Conservation (phyloP, 1,140 invertebrate species). For the Scylla paramamosain region DNA sequence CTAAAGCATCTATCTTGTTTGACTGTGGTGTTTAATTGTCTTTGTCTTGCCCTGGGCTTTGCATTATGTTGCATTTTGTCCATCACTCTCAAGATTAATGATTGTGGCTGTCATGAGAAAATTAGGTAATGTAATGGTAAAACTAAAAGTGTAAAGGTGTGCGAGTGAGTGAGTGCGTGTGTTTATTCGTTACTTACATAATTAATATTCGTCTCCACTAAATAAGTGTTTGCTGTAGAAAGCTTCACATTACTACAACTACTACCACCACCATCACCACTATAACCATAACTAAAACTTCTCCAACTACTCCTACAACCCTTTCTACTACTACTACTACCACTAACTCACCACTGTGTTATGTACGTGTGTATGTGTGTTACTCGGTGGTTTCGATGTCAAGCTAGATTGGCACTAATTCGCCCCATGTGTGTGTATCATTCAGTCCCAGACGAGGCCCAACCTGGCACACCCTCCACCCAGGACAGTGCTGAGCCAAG, state of each 20-base stretch:
- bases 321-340: background rate
- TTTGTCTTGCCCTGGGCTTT: too few relatives aligned
- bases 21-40: background rate
- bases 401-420: slow-evolving; percentile 26
- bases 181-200: background rate
- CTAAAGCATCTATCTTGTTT: background rate
- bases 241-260: background rate
- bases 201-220: background rate
- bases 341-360: background rate
- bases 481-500: slow-evolving; percentile 53
- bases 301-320: background rate
- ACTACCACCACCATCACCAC: background rate
- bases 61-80: too few relatives aligned
- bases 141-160: background rate
- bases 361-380: background rate
- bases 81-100: too few relatives aligned
- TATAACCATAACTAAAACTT: background rate
- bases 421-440: slow-evolving; percentile 42
- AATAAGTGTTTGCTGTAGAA: background rate
- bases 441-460: slow-evolving; percentile 52
- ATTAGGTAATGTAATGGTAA: background rate
- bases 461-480: slow-evolving; percentile 27
- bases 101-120: background rate
- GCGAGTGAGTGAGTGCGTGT: background rate
- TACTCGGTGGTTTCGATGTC: background rate